Base-by-base conservation (phyloP, 2,888 invertebrate species). In the Metacarcinus magister region DNA sequence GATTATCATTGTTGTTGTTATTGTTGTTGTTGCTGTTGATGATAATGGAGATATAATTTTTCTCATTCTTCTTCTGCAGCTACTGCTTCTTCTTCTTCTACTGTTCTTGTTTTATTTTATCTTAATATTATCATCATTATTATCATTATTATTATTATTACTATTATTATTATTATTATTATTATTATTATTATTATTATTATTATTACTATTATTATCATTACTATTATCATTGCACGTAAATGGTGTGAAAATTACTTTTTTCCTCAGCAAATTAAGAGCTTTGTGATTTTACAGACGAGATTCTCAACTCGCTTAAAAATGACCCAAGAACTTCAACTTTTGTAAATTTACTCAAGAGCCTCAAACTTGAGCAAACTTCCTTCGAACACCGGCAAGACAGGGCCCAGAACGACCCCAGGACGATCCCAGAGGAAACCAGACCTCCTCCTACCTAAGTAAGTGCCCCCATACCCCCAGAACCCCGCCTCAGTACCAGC, bases 241-340 rank as follows among this genome's bases (percentile, higher is more conserved):
- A 10, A 82, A 82, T 82, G 82, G 32, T 32, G 82, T 82, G 32
- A 82, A 82, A 82, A 82, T 28, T 32, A 82, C 67, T 32, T 32
- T 82, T 82, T 82, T 82, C 82, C 82, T n/a, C n/a, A 32, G 28
- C 82, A 82, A 82, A 82, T 82, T 82, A 82, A 82, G 82, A 82
- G 82, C 82, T 82, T 82, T 82, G 82, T 82, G 82, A 82, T 82
- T 82, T 82, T 82, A 82, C 82, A 82, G 82, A 82, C 82, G 82
- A 82, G 82, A 82, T 82, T 82, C 82, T 23, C 82, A 82, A 82
- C 82, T 82, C 32, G 28, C 82, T 82, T 82, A 82, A 82, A 82
- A 82, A 82, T 32, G 82, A 82, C 82, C 82, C 82, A 82, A 82
- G 82, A 82, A 32, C 82, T 82, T 32, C 28, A 82, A 82, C 82